Conservation (phyloP, 2,888 invertebrate genomes). For the Synanthedon myopaeformis region DNA sequence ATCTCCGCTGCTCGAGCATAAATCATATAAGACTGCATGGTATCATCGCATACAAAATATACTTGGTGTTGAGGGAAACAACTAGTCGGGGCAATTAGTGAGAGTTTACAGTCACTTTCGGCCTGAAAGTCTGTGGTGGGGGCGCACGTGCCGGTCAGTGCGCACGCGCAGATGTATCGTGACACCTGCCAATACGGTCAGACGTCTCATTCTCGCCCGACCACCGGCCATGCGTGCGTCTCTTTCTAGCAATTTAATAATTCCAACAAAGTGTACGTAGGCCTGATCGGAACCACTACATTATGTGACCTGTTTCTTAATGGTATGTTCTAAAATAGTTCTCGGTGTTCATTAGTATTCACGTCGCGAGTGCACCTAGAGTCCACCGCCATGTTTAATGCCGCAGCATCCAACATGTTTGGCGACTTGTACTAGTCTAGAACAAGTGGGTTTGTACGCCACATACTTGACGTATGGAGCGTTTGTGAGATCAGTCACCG, state of each 20-base stretch:
- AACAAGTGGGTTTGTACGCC: neutral
- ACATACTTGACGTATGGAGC: neutral
- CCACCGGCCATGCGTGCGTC: conserved; percentile 22
- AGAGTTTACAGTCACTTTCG: conserved; percentile 17
- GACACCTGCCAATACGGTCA: conserved; percentile 55
- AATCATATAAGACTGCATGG: too few relatives aligned
- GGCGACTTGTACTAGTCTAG: conserved; percentile 36
- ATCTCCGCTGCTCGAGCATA: conserved; percentile 12
- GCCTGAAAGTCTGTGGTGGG: conserved; percentile 30
- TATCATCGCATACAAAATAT: too few relatives aligned
- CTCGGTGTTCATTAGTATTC: conserved; percentile 53
- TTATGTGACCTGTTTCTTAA: conserved; percentile 62
- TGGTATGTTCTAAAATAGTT: conserved; percentile 55
- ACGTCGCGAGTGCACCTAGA: conserved; percentile 24
- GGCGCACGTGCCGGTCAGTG: conserved; percentile 60
- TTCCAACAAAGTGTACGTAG: conserved; percentile 36
- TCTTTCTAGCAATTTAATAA: conserved; percentile 41
- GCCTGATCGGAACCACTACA: conserved; percentile 40
- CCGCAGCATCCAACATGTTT: conserved; percentile 34
- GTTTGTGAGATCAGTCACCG: neutral
- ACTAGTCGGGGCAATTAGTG: neutral
- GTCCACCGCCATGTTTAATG: conserved; percentile 44
- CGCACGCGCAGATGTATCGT: conserved; percentile 60
- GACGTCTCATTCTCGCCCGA: conserved; percentile 35
- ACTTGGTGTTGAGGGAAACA: too few relatives aligned